Conservation (phyloP, 2,797 vertebrate genomes). For the Pangasius mekongensis region DNA sequence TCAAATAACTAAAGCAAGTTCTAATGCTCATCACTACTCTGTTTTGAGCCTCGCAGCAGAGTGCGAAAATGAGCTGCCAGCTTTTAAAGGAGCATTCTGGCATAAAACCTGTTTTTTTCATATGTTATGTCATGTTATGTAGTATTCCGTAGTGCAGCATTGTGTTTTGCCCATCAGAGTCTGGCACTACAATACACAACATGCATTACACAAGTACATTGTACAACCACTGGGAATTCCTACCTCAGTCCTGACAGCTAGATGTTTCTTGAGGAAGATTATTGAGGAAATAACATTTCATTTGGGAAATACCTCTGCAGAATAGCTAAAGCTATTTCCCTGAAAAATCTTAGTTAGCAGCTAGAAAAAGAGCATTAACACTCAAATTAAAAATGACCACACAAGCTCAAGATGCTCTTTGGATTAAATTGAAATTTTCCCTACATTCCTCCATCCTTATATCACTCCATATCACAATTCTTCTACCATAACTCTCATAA, state of each 20-base stretch:
- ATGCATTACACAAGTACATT: neutral
- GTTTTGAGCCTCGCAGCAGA: neutral
- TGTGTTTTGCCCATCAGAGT: neutral
- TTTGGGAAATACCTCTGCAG: neutral
- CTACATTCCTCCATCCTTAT: too few relatives aligned
- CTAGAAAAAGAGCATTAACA: neutral
- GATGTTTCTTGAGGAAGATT: neutral
- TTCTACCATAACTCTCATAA: neutral
- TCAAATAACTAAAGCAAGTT: neutral
- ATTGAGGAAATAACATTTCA: neutral
- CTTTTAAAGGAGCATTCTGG: neutral
- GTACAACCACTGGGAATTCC: neutral
- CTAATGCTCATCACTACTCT: neutral
- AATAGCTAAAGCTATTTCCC: neutral
- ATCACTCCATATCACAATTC: neutral
- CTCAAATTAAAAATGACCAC: neutral
- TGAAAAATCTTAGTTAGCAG: neutral
- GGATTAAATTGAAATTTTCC: neutral
- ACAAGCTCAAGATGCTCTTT: neutral
- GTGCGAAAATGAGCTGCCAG: neutral
- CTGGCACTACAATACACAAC: neutral
- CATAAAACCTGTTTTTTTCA: neutral
- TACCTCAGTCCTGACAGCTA: neutral
- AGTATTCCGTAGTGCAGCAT: neutral
- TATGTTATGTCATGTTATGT: neutral